phyloP scores from a whole-genome alignment of 2,797 vertebrate genomes.

The Eurystomus glaucurus region DNA sequence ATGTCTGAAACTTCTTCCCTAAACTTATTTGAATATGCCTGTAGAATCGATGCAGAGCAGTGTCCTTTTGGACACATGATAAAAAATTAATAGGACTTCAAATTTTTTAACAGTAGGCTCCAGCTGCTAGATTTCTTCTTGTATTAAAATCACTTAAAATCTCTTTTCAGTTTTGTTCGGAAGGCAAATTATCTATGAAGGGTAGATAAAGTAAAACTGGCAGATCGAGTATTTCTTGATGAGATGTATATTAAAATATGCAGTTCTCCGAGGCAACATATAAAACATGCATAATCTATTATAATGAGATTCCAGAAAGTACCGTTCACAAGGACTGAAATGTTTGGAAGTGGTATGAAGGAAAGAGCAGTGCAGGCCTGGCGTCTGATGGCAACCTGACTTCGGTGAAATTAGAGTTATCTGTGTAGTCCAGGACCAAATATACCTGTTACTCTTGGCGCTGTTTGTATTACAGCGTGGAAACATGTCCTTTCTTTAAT shows the following conservation, averaged over 20 bases:
- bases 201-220: conserved; percentile 55
- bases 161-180: conserved; percentile 32
- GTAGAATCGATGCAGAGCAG: conserved; percentile 49
- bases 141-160: conserved; percentile 71
- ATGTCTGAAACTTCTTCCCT: conserved; percentile 48
- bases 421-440: not conserved
- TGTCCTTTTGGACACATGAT: conserved; percentile 70
- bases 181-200: conserved; percentile 52
- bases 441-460: not conserved
- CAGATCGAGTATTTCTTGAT: conserved; percentile 32
- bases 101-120: conserved; percentile 65
- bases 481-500: not conserved
- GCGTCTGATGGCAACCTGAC: not conserved
- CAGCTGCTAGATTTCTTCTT: conserved; percentile 63
- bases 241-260: conserved; percentile 63
- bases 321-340: not conserved
- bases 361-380: not conserved
- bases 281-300: conserved; percentile 60
- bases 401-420: not conserved
- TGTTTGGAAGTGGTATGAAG: not conserved
- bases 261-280: conserved; percentile 35
- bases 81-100: conserved; percentile 77
- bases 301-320: conserved; percentile 46
- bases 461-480: rapidly evolving
- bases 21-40: conserved; percentile 60